phyloP scores from a whole-genome alignment of 2,888 invertebrate species.

The Agrotis exclamationis region DNA sequence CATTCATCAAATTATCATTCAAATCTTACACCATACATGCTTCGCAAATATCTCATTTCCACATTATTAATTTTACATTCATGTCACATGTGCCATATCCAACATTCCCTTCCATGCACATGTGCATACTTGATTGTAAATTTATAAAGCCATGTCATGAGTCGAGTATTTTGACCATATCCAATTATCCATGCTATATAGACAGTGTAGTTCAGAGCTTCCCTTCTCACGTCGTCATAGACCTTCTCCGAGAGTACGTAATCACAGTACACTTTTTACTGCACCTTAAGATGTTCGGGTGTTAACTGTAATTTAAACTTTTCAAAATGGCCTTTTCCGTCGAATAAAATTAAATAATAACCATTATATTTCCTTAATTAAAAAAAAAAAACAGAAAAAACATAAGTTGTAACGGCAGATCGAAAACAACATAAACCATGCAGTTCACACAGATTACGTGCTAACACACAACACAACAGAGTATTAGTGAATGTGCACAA shows the following conservation, averaged over 20 bases:
- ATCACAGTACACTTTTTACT: not conserved
- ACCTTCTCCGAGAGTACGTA: not conserved
- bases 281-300: not conserved
- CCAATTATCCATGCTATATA: not conserved
- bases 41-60: not conserved
- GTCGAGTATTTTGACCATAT: not conserved
- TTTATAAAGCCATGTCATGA: not conserved
- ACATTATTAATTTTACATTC: not conserved
- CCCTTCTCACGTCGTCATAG: not conserved
- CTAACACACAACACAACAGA: constrained; percentile 55
- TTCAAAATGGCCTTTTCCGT: not conserved
- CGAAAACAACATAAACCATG: constrained; percentile 18
- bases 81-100: no score
- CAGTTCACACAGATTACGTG: constrained; percentile 19
- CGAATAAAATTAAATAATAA: no score
- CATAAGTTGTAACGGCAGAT: not conserved
- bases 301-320: not conserved
- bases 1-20: not conserved
- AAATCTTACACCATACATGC: not conserved
- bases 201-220: no score
- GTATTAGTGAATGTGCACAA: constrained; percentile 61
- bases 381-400: constrained; percentile 6
- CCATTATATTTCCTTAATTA: not conserved
- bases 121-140: no score
- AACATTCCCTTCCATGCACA: not conserved